These are phyloP conservation scores for Halcyon chelicuti DNA, from an alignment of 2,797 vertebrate genomes.

Conservation along the genomic window DNA sequence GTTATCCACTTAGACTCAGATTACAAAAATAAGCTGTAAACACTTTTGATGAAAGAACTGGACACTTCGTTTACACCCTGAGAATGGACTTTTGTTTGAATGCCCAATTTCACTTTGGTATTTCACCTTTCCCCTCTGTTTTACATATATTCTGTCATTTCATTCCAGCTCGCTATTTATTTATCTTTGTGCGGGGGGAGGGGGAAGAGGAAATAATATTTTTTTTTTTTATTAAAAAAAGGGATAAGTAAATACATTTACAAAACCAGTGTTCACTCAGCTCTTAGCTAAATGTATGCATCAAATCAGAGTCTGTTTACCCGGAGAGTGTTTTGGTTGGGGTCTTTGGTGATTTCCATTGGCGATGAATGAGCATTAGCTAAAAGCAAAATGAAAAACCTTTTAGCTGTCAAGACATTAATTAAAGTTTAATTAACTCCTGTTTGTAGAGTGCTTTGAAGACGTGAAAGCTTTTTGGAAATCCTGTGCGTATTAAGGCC, in stretches of 20 bases:
- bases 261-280: slow-evolving; percentile 12
- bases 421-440: slow-evolving; percentile 60
- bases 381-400: not conserved
- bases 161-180: slow-evolving; percentile 48
- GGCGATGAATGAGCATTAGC: not conserved
- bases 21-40: slow-evolving; percentile 76
- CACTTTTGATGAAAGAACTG: slow-evolving; percentile 66
- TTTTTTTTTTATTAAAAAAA: not conserved
- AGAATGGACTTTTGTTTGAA: slow-evolving; percentile 68
- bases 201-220: not conserved
- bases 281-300: not conserved
- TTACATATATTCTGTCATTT: slow-evolving; percentile 59
- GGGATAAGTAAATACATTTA: slow-evolving; percentile 42
- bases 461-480: not conserved
- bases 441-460: slow-evolving; percentile 33
- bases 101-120: slow-evolving; percentile 57
- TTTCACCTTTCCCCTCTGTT: slow-evolving; percentile 66
- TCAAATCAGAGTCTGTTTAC: not conserved
- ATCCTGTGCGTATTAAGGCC: not conserved
- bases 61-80: slow-evolving; percentile 61
- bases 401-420: not conserved
- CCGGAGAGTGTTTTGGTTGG: slow-evolving; percentile 12
- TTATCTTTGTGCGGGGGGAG: slow-evolving; percentile 40
- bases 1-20: slow-evolving; percentile 69
- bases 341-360: not conserved